Conservation (phyloP, 2,797 vertebrate genomes). For the Pelochelys cantorii region DNA sequence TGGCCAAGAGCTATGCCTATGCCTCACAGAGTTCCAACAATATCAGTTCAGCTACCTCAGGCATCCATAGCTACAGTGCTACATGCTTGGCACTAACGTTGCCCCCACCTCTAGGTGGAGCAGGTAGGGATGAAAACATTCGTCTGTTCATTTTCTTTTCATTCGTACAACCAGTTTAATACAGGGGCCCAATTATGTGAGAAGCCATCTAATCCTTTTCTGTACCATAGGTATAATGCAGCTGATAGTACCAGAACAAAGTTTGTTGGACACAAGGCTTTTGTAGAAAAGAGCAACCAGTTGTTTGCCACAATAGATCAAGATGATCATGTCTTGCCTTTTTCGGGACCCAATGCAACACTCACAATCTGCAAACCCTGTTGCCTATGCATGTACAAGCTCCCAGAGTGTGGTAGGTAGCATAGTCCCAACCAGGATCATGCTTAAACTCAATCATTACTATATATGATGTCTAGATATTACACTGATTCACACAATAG, state of each 20-base stretch:
- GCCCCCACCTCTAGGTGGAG: not conserved
- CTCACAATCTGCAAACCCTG: not conserved
- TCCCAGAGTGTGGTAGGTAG: not conserved
- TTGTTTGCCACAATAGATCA: not conserved
- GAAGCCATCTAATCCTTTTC: not conserved
- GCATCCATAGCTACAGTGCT: not conserved
- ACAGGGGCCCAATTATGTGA: conserved; percentile 5
- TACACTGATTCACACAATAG: not conserved
- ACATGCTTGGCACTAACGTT: not conserved
- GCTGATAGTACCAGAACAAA: conserved; percentile 15
- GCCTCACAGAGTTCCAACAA: not conserved
- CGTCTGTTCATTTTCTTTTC: not conserved
- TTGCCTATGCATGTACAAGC: not conserved
- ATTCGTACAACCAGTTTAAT: not conserved
- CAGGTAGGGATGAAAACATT: not conserved
- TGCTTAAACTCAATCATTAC: not conserved
- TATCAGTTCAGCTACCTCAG: not conserved
- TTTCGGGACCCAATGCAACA: not conserved
- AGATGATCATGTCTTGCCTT: not conserved
- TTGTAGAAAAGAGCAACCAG: not conserved
- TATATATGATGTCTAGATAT: conserved; percentile 11
- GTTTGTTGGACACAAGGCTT: conserved; percentile 1
- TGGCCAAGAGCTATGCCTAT: not conserved
- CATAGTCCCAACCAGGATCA: not conserved
- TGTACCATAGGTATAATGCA: not conserved